phyloP scores from a whole-genome alignment of 2,113 vertebrate genomes.

The Corvus hawaiiensis region DNA sequence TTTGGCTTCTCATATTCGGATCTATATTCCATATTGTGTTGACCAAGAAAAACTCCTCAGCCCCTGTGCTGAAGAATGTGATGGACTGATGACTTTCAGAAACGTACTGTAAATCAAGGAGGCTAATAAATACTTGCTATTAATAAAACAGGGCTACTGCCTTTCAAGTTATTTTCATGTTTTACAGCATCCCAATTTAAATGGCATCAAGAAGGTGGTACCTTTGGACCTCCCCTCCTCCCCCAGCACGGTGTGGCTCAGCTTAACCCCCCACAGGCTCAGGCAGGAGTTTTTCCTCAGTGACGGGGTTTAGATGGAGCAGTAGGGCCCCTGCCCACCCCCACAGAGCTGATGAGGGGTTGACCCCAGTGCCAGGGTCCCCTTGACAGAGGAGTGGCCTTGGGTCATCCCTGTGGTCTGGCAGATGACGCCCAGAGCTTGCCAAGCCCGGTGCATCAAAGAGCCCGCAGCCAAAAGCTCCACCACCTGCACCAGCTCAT shows the following conservation, averaged over 20 bases:
- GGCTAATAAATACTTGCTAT: slow-evolving; percentile 66
- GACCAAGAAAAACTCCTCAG: slow-evolving; percentile 55
- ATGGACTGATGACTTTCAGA: slow-evolving; percentile 59
- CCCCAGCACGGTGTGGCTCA: not conserved
- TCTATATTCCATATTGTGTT: slow-evolving; percentile 66
- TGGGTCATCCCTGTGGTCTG: not conserved
- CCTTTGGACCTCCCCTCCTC: not conserved
- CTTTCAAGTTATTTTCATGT: slow-evolving; percentile 42
- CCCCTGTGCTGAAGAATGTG: slow-evolving; percentile 56
- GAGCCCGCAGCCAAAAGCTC: not conserved
- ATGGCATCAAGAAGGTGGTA: not conserved
- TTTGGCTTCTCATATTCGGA: slow-evolving; percentile 62
- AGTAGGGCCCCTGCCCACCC: not conserved
- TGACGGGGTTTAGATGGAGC: not conserved
- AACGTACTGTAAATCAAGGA: slow-evolving; percentile 65
- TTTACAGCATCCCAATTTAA: not conserved
- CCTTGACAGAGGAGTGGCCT: not conserved
- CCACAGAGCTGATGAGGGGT: not conserved
- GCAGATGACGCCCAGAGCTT: not conserved
- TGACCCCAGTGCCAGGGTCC: not conserved
- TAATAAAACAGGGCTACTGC: slow-evolving; percentile 48
- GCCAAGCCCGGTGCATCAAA: not conserved
- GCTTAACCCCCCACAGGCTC: not conserved
- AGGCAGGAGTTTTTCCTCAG: not conserved
- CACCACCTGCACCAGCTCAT: not conserved